phyloP scores from a whole-genome alignment of 2,797 vertebrate species.

The Spinibarbus caldwelli region DNA sequence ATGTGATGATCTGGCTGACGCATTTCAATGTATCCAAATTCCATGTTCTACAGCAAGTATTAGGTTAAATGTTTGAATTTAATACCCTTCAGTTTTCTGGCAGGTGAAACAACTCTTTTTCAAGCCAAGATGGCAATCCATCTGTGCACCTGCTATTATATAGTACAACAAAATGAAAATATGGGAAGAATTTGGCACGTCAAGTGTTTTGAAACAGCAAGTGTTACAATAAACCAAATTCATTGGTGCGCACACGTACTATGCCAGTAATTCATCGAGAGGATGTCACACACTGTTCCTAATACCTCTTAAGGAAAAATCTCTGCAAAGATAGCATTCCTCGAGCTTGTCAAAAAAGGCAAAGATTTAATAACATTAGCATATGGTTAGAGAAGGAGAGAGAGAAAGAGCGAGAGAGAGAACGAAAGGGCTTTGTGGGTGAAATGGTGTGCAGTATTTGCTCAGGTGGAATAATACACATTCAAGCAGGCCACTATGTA shows the following conservation, averaged over 20 bases:
- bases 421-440: slow-evolving; percentile 68
- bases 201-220: slow-evolving; percentile 68
- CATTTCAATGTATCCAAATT: neutral
- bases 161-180: slow-evolving; percentile 80
- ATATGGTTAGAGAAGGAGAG: slow-evolving; percentile 38
- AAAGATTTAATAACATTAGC: slow-evolving; percentile 58
- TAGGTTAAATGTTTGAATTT: slow-evolving; percentile 58
- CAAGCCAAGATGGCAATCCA: slow-evolving; percentile 66
- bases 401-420: slow-evolving; percentile 56
- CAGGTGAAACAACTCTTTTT: slow-evolving; percentile 64
- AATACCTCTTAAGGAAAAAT: slow-evolving; percentile 20
- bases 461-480: slow-evolving; percentile 94
- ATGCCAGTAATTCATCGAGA: slow-evolving; percentile 47
- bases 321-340: slow-evolving; percentile 62
- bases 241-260: slow-evolving; percentile 62
- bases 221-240: slow-evolving; percentile 66
- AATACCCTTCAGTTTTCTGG: slow-evolving; percentile 60
- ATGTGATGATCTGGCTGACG: neutral
- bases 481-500: slow-evolving; percentile 77
- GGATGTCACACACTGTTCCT: neutral
- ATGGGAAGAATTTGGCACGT: slow-evolving; percentile 80
- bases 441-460: slow-evolving; percentile 87
- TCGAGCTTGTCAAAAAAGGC: slow-evolving; percentile 68
- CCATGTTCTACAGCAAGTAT: slow-evolving; percentile 21
- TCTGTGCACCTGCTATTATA: slow-evolving; percentile 74